phyloP scores from a whole-genome alignment of 37 sponge, comb jelly and placozoan genomes.

The Diacarnus erythraeanus region DNA sequence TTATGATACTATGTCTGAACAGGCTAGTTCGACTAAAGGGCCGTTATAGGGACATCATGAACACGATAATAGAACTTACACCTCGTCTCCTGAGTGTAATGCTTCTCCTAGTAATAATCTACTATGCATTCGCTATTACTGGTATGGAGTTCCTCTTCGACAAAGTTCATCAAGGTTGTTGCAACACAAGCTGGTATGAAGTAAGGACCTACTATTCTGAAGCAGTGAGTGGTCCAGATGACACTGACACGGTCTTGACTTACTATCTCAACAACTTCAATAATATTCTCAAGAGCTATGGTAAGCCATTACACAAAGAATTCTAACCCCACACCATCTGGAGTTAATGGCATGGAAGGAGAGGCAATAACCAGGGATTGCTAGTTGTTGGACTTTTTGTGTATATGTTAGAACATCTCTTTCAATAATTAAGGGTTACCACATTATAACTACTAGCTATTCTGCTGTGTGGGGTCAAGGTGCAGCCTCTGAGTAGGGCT shows the following conservation, averaged over 20 bases:
- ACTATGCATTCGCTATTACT: slow-evolving; percentile 81
- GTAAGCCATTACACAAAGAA: slow-evolving; percentile 43
- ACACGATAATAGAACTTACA: slow-evolving; percentile 57
- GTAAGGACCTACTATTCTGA: slow-evolving; percentile 41
- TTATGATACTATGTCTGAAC: not conserved
- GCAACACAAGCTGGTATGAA: slow-evolving; percentile 33
- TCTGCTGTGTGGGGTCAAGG: too few relatives aligned
- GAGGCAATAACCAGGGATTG: too few relatives aligned
- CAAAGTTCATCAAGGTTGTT: slow-evolving; percentile 53
- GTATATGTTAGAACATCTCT: too few relatives aligned
- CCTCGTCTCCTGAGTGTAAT: slow-evolving; percentile 58
- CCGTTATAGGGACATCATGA: slow-evolving; percentile 75
- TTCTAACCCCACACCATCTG: not conserved
- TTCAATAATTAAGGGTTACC: too few relatives aligned
- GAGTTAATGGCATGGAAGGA: too few relatives aligned
- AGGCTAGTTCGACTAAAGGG: slow-evolving; percentile 75
- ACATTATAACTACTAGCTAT: too few relatives aligned
- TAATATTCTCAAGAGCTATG: slow-evolving; percentile 68
- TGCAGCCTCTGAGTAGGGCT: not conserved
- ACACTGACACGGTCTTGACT: not conserved
- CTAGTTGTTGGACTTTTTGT: too few relatives aligned
- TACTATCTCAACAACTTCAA: slow-evolving; percentile 83
- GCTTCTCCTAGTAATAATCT: slow-evolving; percentile 39
- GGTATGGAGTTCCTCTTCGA: slow-evolving; percentile 74
- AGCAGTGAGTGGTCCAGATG: not conserved